Evolutionary conservation across 1,140 invertebrate species (phyloP).

Genomic region (Hyposmocoma kahamanoa): DNA sequence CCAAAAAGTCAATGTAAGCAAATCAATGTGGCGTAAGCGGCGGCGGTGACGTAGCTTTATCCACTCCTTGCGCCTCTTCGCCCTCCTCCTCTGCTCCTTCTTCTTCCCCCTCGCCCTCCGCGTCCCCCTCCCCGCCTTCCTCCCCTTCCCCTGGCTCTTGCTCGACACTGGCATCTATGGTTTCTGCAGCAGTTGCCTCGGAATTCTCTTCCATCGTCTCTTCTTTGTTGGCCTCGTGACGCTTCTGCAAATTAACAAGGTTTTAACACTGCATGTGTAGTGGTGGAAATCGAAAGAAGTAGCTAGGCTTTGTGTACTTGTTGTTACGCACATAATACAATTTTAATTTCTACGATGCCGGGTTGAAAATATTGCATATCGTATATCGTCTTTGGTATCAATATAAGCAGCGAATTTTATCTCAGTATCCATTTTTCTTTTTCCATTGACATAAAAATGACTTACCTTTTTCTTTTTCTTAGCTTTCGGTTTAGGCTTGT

Average conservation of each 20-base stretch:
- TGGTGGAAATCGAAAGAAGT: not conserved
- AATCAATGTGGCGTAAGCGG: constrained; percentile 20
- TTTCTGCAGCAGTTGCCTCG: constrained; percentile 8
- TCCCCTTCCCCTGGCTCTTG: constrained; percentile 23
- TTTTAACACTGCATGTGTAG: not conserved
- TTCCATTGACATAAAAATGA: not conserved
- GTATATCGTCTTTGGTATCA: not conserved
- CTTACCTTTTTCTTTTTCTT: constrained; percentile 67
- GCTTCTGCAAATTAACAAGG: constrained; percentile 37
- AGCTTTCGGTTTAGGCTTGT: constrained; percentile 45
- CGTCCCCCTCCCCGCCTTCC: constrained; percentile 19
- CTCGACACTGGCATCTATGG: constrained; percentile 11
- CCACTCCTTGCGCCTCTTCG: constrained; percentile 26
- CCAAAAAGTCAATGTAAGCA: too few species aligned
- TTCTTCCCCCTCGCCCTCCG: constrained; percentile 23
- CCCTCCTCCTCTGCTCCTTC: constrained; percentile 29
- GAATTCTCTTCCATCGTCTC: constrained; percentile 20
- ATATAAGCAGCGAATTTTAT: not conserved
- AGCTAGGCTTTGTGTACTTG: not conserved
- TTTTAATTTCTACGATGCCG: not conserved
- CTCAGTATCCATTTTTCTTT: not conserved
- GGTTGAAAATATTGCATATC: not conserved
- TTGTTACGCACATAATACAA: not conserved
- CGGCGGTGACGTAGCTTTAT: constrained; percentile 56
- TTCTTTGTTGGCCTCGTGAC: constrained; percentile 47